These are phyloP conservation scores for Eublepharis macularius DNA, from an alignment of 2,113 vertebrate genomes.

Conservation along the genomic window DNA sequence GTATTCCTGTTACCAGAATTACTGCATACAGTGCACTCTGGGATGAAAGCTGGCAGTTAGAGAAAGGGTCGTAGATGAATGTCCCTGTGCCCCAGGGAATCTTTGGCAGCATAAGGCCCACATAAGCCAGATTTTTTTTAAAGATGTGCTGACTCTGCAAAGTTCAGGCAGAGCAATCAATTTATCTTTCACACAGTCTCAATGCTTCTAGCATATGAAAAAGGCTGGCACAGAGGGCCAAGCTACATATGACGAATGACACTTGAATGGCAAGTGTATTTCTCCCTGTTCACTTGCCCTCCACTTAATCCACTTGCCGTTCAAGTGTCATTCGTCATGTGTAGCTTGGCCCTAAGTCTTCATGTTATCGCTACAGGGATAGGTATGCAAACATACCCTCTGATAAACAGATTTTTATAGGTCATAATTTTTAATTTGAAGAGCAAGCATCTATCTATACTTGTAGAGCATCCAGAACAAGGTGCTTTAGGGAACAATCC, in stretches of 20 bases:
- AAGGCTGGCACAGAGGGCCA: no score
- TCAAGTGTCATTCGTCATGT: no score
- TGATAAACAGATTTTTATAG: not conserved
- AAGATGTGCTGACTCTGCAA: constrained; percentile 11
- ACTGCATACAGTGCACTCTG: not conserved
- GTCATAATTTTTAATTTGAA: not conserved
- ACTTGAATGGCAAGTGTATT: no score
- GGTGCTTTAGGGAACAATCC: no score
- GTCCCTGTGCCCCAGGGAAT: not conserved
- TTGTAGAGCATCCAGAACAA: not conserved
- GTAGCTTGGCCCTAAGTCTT: no score
- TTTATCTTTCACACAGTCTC: constrained; percentile 5
- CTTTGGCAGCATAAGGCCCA: not conserved
- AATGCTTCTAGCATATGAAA: not conserved
- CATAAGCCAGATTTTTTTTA: not conserved
- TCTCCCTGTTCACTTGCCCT: no score
- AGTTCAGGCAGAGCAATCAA: not conserved
- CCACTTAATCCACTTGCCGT: no score
- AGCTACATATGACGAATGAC: no score
- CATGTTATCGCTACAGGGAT: not conserved
- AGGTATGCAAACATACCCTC: not conserved
- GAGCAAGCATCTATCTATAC: not conserved
- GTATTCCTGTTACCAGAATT: not conserved
- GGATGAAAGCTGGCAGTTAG: not conserved
- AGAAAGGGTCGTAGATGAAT: not conserved